Evolutionary conservation across 2,113 vertebrate genomes (phyloP).

Genomic region (Lophotis ruficrista): DNA sequence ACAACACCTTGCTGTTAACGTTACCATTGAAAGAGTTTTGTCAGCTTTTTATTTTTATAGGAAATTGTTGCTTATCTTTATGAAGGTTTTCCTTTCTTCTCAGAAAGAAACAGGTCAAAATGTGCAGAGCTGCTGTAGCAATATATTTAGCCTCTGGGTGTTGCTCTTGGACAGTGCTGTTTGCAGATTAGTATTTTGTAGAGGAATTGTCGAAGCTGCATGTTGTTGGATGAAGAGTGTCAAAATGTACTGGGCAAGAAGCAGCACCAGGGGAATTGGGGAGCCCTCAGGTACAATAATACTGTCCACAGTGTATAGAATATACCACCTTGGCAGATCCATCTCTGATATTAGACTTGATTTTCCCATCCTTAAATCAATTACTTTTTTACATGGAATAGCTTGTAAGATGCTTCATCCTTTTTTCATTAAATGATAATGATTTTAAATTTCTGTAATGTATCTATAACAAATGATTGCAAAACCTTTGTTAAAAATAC

Average conservation of each 20-base stretch:
- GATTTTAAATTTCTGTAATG: neutral
- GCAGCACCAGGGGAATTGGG: neutral
- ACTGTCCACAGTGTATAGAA: neutral
- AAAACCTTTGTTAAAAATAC: neutral
- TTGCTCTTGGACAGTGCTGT: constrained; percentile 25
- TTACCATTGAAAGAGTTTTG: neutral
- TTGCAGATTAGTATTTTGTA: neutral
- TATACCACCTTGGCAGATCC: neutral
- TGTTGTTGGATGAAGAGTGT: neutral
- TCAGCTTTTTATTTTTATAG: neutral
- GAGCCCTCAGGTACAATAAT: neutral
- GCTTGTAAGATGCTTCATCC: neutral
- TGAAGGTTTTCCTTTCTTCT: neutral
- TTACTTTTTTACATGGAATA: neutral
- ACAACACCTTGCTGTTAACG: neutral
- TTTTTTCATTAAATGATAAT: neutral
- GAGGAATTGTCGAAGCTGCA: neutral
- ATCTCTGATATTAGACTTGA: neutral
- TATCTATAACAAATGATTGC: neutral
- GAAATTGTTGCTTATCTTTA: neutral
- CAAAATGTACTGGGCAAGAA: neutral
- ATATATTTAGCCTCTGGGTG: constrained; percentile 70
- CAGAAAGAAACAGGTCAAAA: neutral
- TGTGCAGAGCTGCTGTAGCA: constrained; percentile 28
- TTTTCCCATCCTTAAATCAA: neutral